Base-by-base conservation (phyloP, 2,888 invertebrate genomes). In the Anthrax anthrax region DNA sequence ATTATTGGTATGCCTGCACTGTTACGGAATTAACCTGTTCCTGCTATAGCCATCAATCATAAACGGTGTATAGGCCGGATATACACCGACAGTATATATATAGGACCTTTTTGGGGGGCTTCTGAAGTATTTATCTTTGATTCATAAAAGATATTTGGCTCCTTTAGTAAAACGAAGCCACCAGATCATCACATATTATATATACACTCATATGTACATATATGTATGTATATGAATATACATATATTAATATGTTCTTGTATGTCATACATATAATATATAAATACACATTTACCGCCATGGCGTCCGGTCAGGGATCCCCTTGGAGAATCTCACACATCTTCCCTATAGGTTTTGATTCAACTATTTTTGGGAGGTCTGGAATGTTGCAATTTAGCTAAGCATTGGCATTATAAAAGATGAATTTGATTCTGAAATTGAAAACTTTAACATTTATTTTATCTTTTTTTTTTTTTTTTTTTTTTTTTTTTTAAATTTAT, bases 11-110 rank as follows among this genome's bases (percentile, higher is more conserved):
- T 46, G 18, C 44, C 44, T 46, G 46, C 27, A 43, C 48, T 32
- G 46, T 42, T 37, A 37, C 38, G 23, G 37, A 37, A 18, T 37
- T 40, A 50, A 50, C 47, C 47, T 46, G 46, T 50, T 48, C 44
- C 32, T 16, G 29, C 14, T 19, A 27, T 27, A 44, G 43, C 39
- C 47, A 50, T 50, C 50, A 48, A 50, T 50, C 50, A 48, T 50
- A 49, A 42, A 42, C 44, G 38, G 39, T 19, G 17, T 42, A 39
- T 27, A 40, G 39, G 36, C 42, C 47, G 29, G 39, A n/a, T 27
- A 14, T n/a, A n/a, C n/a, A n/a, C n/a, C n/a, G n/a, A n/a, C n/a
- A n/a, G n/a, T n/a, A n/a, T 41, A 37, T 37, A 40, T 37, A 12
- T 32, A 32, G 29, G 12, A 12, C 13, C 12, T 6, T 23, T 6